Evolutionary conservation across 2,888 invertebrate species (phyloP).

Genomic region (Mechanitis messenoides): DNA sequence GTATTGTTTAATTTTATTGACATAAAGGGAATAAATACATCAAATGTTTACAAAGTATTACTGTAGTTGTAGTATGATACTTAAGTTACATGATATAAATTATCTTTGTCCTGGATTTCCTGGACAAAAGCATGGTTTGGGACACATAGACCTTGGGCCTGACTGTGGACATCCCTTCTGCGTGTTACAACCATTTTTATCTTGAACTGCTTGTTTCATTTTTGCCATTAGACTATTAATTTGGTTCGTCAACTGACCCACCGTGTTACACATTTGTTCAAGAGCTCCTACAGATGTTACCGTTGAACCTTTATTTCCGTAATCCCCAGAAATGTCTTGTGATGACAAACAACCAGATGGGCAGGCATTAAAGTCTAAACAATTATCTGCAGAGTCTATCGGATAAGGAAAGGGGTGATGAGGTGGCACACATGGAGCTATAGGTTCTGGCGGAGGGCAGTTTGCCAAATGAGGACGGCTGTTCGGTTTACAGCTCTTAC

Average conservation of each 20-base stretch:
- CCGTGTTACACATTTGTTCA: slow-evolving; percentile 43
- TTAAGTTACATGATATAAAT: neutral
- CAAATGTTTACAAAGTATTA: too few relatives aligned
- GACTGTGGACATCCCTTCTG: slow-evolving; percentile 24
- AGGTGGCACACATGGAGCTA: slow-evolving; percentile 17
- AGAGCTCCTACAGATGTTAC: slow-evolving; percentile 37
- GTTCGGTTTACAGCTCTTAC: slow-evolving; percentile 38
- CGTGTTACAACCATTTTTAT: slow-evolving; percentile 26
- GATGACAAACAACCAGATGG: slow-evolving; percentile 31
- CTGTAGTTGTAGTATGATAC: too few relatives aligned
- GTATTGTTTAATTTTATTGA: too few relatives aligned
- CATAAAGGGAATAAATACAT: too few relatives aligned
- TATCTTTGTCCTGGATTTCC: slow-evolving; percentile 35
- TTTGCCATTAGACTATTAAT: slow-evolving; percentile 39
- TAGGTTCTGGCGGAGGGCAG: slow-evolving; percentile 11
- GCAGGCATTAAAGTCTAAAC: slow-evolving; percentile 23
- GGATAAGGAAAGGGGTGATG: slow-evolving; percentile 12
- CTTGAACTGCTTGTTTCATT: slow-evolving; percentile 38
- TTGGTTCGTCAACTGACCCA: slow-evolving; percentile 42
- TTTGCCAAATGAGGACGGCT: slow-evolving; percentile 31
- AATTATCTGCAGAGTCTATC: slow-evolving; percentile 24
- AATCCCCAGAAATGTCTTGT: slow-evolving; percentile 36
- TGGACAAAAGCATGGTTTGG: slow-evolving; percentile 51
- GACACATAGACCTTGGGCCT: slow-evolving; percentile 35
- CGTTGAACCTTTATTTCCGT: slow-evolving; percentile 10